Evolutionary conservation across 2,888 invertebrate species (phyloP).

Genomic region (Lithophane semibrunnea): DNA sequence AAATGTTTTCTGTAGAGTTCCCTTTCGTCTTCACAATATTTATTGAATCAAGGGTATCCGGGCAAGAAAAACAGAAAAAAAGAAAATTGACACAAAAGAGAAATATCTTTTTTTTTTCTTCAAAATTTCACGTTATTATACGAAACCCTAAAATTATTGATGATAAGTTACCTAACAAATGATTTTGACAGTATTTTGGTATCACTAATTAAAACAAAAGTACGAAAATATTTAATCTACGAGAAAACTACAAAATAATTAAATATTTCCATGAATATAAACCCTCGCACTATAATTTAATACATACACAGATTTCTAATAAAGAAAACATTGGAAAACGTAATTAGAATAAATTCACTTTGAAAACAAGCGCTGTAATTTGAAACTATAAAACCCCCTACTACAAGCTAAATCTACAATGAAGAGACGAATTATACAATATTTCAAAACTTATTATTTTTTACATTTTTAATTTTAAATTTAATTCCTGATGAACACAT

Average conservation of each 20-base stretch:
- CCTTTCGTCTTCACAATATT: too few relatives aligned
- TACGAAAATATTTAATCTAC: not conserved
- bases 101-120: too few relatives aligned
- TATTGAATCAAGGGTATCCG: too few relatives aligned
- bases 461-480: too few relatives aligned
- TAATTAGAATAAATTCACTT: constrained; percentile 55
- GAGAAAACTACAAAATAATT: constrained; percentile 1
- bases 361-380: constrained; percentile 51
- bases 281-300: constrained; percentile 1
- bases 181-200: not conserved
- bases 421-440: not conserved
- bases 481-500: too few relatives aligned
- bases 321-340: constrained; percentile 53
- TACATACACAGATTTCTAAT: constrained; percentile 44
- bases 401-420: constrained; percentile 9
- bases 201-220: not conserved
- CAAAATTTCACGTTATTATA: too few relatives aligned
- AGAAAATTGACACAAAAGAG: too few relatives aligned
- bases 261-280: constrained; percentile 13
- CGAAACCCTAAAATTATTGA: too few relatives aligned
- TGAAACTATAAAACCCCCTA: constrained; percentile 55
- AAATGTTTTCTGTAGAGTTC: too few relatives aligned
- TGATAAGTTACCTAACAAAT: not conserved
- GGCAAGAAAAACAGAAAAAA: too few relatives aligned
- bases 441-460: not conserved